Percentiles rank a stretch among this genome's conserved stretches.
phyloP scores from a whole-genome alignment of 2,113 vertebrate species.

The Pachycephala philippinensis region DNA sequence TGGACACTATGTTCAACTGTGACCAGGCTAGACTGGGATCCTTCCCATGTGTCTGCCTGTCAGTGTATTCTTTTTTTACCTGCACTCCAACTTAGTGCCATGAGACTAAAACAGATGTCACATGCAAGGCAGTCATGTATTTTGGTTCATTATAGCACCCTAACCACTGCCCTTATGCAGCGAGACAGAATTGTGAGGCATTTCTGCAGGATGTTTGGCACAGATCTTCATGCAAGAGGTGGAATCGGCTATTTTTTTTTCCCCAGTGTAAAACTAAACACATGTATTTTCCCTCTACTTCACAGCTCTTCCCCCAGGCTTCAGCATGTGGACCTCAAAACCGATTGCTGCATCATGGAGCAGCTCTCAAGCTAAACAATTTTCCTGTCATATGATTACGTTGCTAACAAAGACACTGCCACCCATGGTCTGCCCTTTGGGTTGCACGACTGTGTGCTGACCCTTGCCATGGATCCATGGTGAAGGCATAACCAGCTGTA shows the following conservation, averaged over 20 bases:
- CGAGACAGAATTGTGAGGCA: not conserved
- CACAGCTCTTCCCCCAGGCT: not conserved
- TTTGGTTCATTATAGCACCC: not conserved
- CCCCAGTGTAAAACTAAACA: not conserved
- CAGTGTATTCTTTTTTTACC: not conserved
- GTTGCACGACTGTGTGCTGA: not conserved
- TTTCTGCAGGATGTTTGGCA: not conserved
- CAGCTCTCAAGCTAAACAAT: not conserved
- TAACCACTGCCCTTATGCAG: not conserved
- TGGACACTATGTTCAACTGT: not conserved
- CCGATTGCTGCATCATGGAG: not conserved
- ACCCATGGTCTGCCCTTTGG: not conserved
- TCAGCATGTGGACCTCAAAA: not conserved
- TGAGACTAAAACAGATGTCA: not conserved
- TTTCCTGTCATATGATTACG: not conserved
- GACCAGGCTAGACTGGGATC: not conserved
- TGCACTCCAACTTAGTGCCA: not conserved
- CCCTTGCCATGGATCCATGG: not conserved
- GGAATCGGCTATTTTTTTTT: not conserved
- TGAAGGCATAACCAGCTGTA: not conserved
- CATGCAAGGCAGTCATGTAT: not conserved
- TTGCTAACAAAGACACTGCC: not conserved
- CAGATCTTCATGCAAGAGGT: not conserved
- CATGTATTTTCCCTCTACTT: accelerated
- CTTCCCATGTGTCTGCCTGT: not conserved